Evolutionary conservation across 2,113 vertebrate genomes (phyloP).

Genomic region (Phycodurus eques): DNA sequence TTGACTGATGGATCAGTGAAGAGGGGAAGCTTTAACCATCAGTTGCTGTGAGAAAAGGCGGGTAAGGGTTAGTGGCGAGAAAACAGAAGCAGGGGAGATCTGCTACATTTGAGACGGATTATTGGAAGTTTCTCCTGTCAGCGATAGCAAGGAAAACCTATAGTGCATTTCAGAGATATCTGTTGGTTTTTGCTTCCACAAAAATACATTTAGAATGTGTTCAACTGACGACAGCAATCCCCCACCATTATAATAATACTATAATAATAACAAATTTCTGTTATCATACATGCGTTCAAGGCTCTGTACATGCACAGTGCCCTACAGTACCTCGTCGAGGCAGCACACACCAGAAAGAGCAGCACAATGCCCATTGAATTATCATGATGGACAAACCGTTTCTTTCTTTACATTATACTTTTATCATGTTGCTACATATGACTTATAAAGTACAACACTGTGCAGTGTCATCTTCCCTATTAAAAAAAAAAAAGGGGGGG

Average conservation of each 20-base stretch:
- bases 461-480: too few species aligned
- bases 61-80: not conserved
- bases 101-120: conserved; percentile 59
- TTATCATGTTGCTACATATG: too few species aligned
- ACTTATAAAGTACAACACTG: too few species aligned
- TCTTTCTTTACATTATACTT: too few species aligned
- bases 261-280: not conserved
- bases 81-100: conserved; percentile 30
- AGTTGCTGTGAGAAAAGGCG: conserved; percentile 6
- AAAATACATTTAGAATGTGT: conserved; percentile 13
- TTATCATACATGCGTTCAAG: not conserved
- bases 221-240: conserved; percentile 1
- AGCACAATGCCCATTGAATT: too few species aligned
- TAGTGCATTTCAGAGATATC: conserved; percentile 48
- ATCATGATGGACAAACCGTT: too few species aligned
- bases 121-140: conserved; percentile 57
- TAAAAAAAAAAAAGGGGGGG: too few species aligned
- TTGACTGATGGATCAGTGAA: conserved; percentile 46
- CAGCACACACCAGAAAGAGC: too few species aligned
- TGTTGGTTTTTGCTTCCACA: conserved; percentile 18
- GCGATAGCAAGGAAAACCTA: conserved; percentile 57
- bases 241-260: not conserved
- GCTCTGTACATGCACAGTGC: not conserved
- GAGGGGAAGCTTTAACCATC: conserved; percentile 20
- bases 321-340: too few species aligned